Evolutionary conservation across 2,888 invertebrate genomes (phyloP).

Genomic region (Tetragonula carbonaria): DNA sequence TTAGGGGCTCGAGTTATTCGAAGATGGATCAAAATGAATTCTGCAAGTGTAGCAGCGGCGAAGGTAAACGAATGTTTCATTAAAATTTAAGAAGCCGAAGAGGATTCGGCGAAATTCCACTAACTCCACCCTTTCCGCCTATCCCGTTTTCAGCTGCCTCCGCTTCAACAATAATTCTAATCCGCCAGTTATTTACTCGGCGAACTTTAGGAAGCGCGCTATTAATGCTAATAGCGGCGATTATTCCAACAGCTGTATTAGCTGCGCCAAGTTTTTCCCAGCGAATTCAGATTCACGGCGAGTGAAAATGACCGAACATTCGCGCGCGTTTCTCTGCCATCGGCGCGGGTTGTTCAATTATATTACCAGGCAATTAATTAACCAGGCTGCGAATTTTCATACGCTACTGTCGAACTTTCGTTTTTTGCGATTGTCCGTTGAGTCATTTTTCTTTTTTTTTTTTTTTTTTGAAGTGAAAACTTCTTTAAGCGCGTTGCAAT

Average conservation of each 20-base stretch:
- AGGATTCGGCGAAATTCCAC: slow-evolving; percentile 39
- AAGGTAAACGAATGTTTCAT: slow-evolving; percentile 14
- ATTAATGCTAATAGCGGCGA: slow-evolving; percentile 59
- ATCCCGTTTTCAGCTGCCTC: slow-evolving; percentile 7
- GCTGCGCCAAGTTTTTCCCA: slow-evolving; percentile 39
- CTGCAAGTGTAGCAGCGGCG: too few species aligned
- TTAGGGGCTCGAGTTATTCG: slow-evolving; percentile 4
- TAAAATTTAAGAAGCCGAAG: slow-evolving; percentile 31
- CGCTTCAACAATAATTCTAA: slow-evolving; percentile 64
- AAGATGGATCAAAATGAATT: background rate
- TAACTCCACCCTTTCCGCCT: too few species aligned
- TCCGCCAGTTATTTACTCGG: slow-evolving; percentile 64
- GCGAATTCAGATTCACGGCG: slow-evolving; percentile 19
- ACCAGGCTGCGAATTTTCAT: too few species aligned
- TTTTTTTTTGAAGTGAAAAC: too few species aligned
- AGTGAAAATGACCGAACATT: background rate
- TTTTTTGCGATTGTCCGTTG: too few species aligned
- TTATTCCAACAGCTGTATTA: slow-evolving; percentile 54
- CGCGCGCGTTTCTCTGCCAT: background rate
- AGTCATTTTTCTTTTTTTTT: background rate
- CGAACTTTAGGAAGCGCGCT: slow-evolving; percentile 59
- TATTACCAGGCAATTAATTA: background rate
- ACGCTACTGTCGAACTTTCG: too few species aligned
- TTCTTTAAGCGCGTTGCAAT: too few species aligned
- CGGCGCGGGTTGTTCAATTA: background rate